A percentile compares a stretch with the other conserved stretches of the same genome.
phyloP scores from a whole-genome alignment of 2,797 vertebrate species.

The Toxotes lorentzi region DNA sequence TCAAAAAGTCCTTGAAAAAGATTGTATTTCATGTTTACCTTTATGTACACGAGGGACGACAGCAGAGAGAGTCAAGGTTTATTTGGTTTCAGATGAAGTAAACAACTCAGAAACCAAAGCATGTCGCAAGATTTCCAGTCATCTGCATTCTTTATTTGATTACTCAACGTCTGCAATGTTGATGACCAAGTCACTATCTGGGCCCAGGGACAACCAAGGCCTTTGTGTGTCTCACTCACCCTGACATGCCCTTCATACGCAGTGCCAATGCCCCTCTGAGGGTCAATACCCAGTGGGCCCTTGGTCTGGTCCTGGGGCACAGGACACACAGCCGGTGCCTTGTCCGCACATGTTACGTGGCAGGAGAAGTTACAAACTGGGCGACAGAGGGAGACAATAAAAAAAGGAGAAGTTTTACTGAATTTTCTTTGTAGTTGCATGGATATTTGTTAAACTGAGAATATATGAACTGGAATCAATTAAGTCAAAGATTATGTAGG shows the following conservation, averaged over 20 bases:
- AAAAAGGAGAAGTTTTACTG: not conserved
- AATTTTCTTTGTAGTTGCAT: not conserved
- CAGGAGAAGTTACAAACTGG: conserved; percentile 98
- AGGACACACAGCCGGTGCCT: conserved; percentile 95
- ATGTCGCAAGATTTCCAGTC: not conserved
- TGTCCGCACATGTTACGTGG: conserved; percentile 99
- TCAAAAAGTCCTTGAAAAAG: not conserved
- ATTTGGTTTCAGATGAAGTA: conserved; percentile 8
- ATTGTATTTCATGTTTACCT: not conserved
- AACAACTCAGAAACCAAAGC: not conserved
- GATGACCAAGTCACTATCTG: not conserved
- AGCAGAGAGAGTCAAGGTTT: not conserved
- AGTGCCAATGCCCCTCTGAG: conserved; percentile 96
- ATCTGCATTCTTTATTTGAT: not conserved
- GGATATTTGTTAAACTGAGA: not conserved
- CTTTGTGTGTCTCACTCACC: conserved; percentile 81
- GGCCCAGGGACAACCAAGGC: not conserved
- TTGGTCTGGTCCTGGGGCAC: conserved; percentile 97
- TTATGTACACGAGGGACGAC: not conserved
- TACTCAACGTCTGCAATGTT: not conserved
- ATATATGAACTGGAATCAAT: not conserved
- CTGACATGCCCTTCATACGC: conserved; percentile 96
- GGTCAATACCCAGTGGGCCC: conserved; percentile 96
- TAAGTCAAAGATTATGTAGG: not conserved
- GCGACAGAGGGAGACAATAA: conserved; percentile 6